Percentiles rank a stretch among this genome's conserved stretches.
phyloP scores from a whole-genome alignment of 2,797 vertebrate genomes.

The Rhadinocentrus ornatus region DNA sequence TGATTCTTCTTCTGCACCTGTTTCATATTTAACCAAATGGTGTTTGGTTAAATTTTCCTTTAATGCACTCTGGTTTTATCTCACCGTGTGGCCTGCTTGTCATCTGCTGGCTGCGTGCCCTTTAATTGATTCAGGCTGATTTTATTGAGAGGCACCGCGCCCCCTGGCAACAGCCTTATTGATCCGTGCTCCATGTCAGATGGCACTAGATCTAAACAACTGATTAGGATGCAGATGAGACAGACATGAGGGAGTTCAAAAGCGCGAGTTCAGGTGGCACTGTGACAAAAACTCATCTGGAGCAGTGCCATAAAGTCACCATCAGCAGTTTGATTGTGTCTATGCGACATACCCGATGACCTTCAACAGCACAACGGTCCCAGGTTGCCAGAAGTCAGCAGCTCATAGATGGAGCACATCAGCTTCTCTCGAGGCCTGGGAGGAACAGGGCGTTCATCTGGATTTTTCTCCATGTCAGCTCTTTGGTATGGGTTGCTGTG shows the following conservation, averaged over 20 bases:
- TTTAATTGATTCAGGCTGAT: conserved; percentile 16
- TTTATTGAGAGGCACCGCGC: conserved; percentile 31
- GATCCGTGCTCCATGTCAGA: conserved; percentile 45
- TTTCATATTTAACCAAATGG: not conserved
- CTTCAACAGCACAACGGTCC: conserved; percentile 57
- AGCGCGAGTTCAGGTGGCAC: conserved; percentile 41
- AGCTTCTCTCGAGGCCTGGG: conserved; percentile 49
- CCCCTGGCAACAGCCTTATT: conserved; percentile 36
- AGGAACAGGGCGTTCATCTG: conserved; percentile 64
- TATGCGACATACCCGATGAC: conserved; percentile 56
- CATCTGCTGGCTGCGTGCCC: conserved; percentile 26
- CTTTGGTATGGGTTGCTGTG: conserved; percentile 51
- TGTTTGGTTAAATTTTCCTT: not conserved
- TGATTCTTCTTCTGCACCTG: not conserved
- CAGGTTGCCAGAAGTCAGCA: conserved; percentile 75
- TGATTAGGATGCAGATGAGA: conserved; percentile 59
- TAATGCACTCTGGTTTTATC: not conserved
- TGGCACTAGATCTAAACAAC: conserved; percentile 32
- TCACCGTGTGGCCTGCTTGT: not conserved
- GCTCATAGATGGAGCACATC: conserved; percentile 53
- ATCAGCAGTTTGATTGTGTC: conserved; percentile 75
- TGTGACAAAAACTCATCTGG: conserved; percentile 48
- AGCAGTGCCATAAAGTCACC: conserved; percentile 35
- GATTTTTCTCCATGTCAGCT: conserved; percentile 77
- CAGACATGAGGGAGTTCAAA: not conserved